These are phyloP conservation scores for Eumerus sabulonum DNA, from an alignment of 2,888 invertebrate species.

Conservation along the genomic window DNA sequence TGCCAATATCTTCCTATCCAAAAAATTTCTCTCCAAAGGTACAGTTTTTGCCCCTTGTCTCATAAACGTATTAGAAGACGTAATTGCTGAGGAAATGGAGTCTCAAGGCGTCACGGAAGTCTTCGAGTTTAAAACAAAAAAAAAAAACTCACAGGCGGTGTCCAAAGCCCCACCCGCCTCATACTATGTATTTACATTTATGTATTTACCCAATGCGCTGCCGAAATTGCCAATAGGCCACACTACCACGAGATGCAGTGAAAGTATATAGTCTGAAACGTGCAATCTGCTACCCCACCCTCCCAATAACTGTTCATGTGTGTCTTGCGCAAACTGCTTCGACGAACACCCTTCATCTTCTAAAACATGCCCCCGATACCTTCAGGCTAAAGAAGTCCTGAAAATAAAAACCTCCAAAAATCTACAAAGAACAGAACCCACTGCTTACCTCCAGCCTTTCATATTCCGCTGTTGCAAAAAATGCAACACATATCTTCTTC, in stretches of 20 bases:
- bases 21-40: constrained; percentile 12
- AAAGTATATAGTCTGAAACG: constrained; percentile 22
- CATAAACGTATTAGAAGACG: constrained; percentile 12
- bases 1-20: neutral
- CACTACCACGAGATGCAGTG: constrained; percentile 54
- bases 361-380: constrained; percentile 8
- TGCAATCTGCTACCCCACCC: constrained; percentile 54
- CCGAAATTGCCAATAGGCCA: constrained; percentile 57
- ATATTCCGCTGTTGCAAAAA: no score
- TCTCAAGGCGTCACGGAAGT: constrained; percentile 9
- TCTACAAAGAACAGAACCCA: constrained; percentile 6
- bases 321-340: constrained; percentile 19
- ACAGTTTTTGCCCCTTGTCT: constrained; percentile 24
- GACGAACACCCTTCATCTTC: constrained; percentile 22
- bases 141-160: constrained; percentile 15
- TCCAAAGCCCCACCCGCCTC: constrained; percentile 5
- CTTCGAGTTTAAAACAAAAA: constrained; percentile 17
- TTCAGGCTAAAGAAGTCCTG: constrained; percentile 15
- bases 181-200: constrained; percentile 20
- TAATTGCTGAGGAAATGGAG: constrained; percentile 26
- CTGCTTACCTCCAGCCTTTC: neutral
- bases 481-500: no score
- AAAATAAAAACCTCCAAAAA: constrained; percentile 6
- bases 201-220: constrained; percentile 63
- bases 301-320: constrained; percentile 1